A percentile compares a stretch with the other conserved stretches of the same genome.
Evolutionary conservation across 2,113 vertebrate species (phyloP).

Genomic region (Takifugu bimaculatus): DNA sequence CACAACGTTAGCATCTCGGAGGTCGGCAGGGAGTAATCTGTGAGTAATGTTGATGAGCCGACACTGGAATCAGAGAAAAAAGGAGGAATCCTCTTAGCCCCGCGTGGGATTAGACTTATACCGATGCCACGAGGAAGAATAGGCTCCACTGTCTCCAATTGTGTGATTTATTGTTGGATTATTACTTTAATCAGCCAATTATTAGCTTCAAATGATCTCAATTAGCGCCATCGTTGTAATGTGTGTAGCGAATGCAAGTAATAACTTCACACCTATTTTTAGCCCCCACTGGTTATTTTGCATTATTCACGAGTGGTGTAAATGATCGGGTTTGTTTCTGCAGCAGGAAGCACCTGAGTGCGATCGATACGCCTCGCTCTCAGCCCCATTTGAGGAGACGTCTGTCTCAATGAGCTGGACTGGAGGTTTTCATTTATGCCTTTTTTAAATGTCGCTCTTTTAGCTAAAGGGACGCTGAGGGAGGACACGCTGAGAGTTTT

Average conservation of each 20-base stretch:
- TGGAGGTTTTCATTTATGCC: background rate
- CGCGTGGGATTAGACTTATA: constrained; percentile 47
- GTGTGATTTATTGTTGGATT: constrained; percentile 23
- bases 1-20: constrained; percentile 9
- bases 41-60: constrained; percentile 22
- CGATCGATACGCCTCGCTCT: background rate
- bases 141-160: constrained; percentile 18
- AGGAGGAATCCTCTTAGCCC: constrained; percentile 51
- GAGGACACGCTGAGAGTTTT: constrained; percentile 94
- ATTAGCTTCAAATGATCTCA: constrained; percentile 8
- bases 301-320: background rate
- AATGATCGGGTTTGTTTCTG: constrained; percentile 1
- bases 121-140: constrained; percentile 28
- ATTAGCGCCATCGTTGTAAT: background rate
- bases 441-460: background rate
- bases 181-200: constrained; percentile 15
- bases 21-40: constrained; percentile 9
- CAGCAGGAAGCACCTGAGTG: constrained; percentile 3
- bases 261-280: background rate
- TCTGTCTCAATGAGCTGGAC: no score
- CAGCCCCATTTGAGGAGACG: background rate
- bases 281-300: background rate
- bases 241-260: background rate
- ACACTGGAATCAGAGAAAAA: constrained; percentile 20
- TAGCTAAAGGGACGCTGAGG: constrained; percentile 92